Base-by-base conservation (phyloP, 2,797 vertebrate species). In the Chrysocyon brachyurus region DNA sequence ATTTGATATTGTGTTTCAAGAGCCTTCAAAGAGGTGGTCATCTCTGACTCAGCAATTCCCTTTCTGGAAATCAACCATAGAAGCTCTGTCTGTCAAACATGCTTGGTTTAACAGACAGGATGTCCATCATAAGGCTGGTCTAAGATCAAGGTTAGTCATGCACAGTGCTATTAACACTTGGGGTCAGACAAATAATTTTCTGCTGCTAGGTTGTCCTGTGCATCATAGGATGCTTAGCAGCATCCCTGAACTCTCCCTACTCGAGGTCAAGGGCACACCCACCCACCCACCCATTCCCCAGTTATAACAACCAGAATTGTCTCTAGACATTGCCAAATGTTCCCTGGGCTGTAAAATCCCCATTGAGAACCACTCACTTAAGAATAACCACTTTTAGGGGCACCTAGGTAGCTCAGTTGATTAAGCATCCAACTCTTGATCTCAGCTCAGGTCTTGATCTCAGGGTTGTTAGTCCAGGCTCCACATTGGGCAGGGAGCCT, bases 41-140 rank as follows among this genome's bases (percentile, higher is more conserved):
- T 89, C 52, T 36, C 61, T 73, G 56, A 90, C 81, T 85, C n/a
- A 26, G 87, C 26, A 87, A 94, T 84, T 86, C 26, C 24, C 46
- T 40, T 94, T 79, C 33, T 79, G 78, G 36, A 36, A 92, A 82
- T 77, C 52, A 79, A n/a, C 57, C 40, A 9, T 5, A 66, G 86
- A 94, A 93, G 85, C 33, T 28, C 61, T 33, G 36, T 31, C 64
- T 21, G 49, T 79, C 73, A 88, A 75, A 61, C 9, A 16, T 16
- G 36, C 64, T 64, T 87, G 61, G 11, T 22, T 77, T 66, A n/a
- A 82, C 10, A 36, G 49, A 49, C 14, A 64, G 82, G 57, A 14
- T 52, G 36, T 68, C 91, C 21, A 28, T 22, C 28, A 46, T 8
- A 57, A 31, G 46, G 19, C 64, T 3, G 14, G 2, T 63, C 82